Base-by-base conservation (phyloP, 1,140 invertebrate genomes). In the Globodera ellingtonae region DNA sequence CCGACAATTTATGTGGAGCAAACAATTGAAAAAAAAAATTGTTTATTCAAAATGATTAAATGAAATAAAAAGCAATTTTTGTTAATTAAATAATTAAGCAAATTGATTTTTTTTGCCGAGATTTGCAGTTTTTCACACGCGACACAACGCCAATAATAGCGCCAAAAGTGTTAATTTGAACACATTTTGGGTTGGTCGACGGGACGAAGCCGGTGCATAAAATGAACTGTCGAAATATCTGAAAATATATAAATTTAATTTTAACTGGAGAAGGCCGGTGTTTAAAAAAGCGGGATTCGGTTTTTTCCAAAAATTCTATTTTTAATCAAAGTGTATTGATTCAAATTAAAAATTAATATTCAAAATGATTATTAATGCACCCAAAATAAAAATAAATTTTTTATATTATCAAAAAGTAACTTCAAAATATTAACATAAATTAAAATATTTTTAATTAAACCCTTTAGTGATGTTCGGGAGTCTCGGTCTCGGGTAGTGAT, bases 191-290 rank as follows among this genome's bases (percentile, higher is more conserved):
- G 66, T 21, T 15, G 35, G 35, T 15, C 66, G 35, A 44, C 3
- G 18, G 35, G 66, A 21, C n/a, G 6, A 67, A 0, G 66, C 8
- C 9, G 74, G 48, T 44, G 74, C 59, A 76, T 44, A 76, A 62
- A 59, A 76, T 13, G 74, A 47, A 44, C 74, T 76, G 47, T 76
- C 74, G 56, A 76, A 76, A n/a, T 65, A 75, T 46, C 66, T 67
- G 66, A 67, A 67, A 67, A 52, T 24, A 50, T 8, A 52, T 52
- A 3, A 52, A 52, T 9, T 9, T 52, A 4, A 9, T 52, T 52
- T 52, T 52, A 35, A 35, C 1, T 35, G 3, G 35, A 35, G 35
- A 35, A 35, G 3, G 3, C 35, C 35, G 3, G 35, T 35, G 1
- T 35, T 35, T 35, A 35, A 35, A 35, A 35, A 35, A 35, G 35